Percentiles rank a stretch among this genome's conserved stretches.
phyloP scores from a whole-genome alignment of 1,140 invertebrate genomes.

The Proctacanthus coquilletti region DNA sequence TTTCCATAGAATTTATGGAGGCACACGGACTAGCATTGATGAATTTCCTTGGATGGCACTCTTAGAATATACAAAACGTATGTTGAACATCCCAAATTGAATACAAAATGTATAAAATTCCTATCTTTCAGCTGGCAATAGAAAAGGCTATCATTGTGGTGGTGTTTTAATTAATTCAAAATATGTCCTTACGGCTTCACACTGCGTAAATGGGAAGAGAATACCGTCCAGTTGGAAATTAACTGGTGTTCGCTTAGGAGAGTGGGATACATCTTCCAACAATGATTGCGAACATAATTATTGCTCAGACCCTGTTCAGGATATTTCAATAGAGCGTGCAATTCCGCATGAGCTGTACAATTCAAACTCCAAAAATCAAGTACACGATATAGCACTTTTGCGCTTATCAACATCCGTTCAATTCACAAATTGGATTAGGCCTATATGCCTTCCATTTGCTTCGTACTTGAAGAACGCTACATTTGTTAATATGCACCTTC shows the following conservation, averaged over 20 bases:
- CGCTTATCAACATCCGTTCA: constrained; percentile 36
- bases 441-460: constrained; percentile 52
- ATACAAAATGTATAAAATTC: neutral
- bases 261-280: constrained; percentile 39
- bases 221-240: constrained; percentile 20
- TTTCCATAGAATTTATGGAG: too few species aligned
- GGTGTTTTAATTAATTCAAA: constrained; percentile 47
- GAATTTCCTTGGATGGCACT: constrained; percentile 55
- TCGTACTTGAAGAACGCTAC: constrained; percentile 16
- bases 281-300: constrained; percentile 34
- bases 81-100: too few species aligned
- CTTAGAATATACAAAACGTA: constrained; percentile 26
- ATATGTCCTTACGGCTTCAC: constrained; percentile 51
- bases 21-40: too few species aligned
- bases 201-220: constrained; percentile 49
- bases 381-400: constrained; percentile 53
- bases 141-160: constrained; percentile 41
- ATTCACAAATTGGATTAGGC: constrained; percentile 43
- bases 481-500: constrained; percentile 28
- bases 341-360: constrained; percentile 46
- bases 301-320: constrained; percentile 34
- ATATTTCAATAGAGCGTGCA: constrained; percentile 37
- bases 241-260: constrained; percentile 40
- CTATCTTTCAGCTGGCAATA: constrained; percentile 8
- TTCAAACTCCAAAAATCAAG: constrained; percentile 32